These are phyloP conservation scores for Crotalus helleri DNA, from an alignment of 2,113 vertebrate species.

Conservation along the genomic window DNA sequence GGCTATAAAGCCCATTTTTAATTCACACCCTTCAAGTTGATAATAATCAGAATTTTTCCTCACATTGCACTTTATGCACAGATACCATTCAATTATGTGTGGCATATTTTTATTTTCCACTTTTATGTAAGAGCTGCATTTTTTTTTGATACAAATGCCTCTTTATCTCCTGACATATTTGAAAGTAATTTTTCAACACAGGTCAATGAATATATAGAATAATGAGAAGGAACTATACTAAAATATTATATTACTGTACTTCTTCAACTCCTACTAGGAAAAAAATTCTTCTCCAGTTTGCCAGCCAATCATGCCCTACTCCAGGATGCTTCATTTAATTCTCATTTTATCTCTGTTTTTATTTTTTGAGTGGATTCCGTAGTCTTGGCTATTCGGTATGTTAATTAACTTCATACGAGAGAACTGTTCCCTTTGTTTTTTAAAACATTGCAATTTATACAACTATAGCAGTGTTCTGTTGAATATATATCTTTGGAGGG, in stretches of 20 bases:
- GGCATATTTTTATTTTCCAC: not conserved
- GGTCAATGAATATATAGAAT: not conserved
- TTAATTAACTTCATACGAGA: not conserved
- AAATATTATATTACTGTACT: not conserved
- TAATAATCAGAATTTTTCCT: not conserved
- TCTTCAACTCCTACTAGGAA: not conserved
- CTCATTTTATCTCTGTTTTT: not conserved
- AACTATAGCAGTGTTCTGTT: not conserved
- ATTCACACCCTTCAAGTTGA: not conserved
- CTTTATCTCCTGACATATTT: not conserved
- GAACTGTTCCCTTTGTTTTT: not conserved
- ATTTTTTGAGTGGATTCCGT: not conserved
- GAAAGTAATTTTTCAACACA: not conserved
- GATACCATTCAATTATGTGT: not conserved
- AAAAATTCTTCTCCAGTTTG: not conserved
- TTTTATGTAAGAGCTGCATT: not conserved
- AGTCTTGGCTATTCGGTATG: not conserved
- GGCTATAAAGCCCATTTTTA: not conserved
- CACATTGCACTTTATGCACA: not conserved
- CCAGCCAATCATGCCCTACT: not conserved
- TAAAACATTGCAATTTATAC: not conserved
- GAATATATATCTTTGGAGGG: not conserved
- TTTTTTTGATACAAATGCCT: not conserved
- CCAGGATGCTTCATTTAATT: not conserved
- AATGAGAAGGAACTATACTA: not conserved